These are phyloP conservation scores for Xenops minutus DNA, from an alignment of 2,797 vertebrate genomes.

Conservation along the genomic window DNA sequence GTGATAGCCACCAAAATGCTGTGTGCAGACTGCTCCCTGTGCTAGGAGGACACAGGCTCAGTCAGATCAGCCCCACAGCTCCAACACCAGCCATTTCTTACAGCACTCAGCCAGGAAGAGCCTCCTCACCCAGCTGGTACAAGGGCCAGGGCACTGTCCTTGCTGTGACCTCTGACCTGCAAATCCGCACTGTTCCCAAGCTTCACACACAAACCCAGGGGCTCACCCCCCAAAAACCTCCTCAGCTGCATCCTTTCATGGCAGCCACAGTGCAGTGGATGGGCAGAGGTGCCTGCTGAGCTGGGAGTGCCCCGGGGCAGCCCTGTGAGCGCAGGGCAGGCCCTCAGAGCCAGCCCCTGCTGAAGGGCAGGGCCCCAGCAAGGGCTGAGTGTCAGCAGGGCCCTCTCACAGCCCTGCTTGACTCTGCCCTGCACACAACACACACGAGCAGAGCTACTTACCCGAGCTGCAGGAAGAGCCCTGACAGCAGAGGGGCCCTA, in stretches of 20 bases:
- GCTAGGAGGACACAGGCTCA: not conserved
- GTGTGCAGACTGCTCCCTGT: not conserved
- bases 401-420: not conserved
- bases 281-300: not conserved
- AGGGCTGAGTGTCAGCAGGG: not conserved
- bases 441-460: not conserved
- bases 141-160: not conserved
- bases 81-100: not conserved
- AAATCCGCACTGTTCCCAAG: not conserved
- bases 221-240: rapidly evolving
- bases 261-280: not conserved
- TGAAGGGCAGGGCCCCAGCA: not conserved
- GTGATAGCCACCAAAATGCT: not conserved
- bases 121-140: not conserved
- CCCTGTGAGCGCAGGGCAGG: rapidly evolving
- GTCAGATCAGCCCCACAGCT: not conserved
- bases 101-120: not conserved
- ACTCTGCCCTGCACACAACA: not conserved
- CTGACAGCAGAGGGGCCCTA: not conserved
- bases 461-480: not conserved
- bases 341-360: not conserved
- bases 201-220: not conserved
- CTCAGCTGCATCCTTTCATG: not conserved
- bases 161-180: not conserved
- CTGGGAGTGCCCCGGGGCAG: not conserved